Base-by-base conservation (phyloP, 1,140 invertebrate species). In the Drosophila funebris region DNA sequence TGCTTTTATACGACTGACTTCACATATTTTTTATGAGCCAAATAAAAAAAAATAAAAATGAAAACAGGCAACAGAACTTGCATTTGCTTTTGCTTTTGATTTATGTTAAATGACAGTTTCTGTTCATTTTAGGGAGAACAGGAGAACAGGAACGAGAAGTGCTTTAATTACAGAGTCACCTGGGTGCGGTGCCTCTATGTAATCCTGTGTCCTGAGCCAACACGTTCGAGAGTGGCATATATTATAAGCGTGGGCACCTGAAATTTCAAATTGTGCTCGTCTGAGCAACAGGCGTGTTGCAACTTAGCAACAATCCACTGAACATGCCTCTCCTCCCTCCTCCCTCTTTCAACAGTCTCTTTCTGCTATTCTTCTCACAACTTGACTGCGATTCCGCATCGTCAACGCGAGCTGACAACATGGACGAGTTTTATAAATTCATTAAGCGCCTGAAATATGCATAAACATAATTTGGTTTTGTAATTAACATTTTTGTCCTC, bases 401-500 rank as follows among this genome's bases (percentile, higher is more conserved):
- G 14, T 61, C 58, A 53, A 43, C 33, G 27, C 14, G 13, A n/a
- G n/a, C n/a, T n/a, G n/a, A n/a, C n/a, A n/a, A n/a, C n/a, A n/a
- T n/a, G n/a, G n/a, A 27, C 22, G 50, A 54, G 50, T 48, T 71
- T 61, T 66, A 36, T 71, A 71, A 66, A 66, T 71, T 71, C 61
- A 71, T 71, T 66, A 71, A 66, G 61, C 43, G 61, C 52, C 52
- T 66, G 43, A 66, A 66, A 66, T 71, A 71, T 71, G 68, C 68
- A 71, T 66, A 33, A 66, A 66, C 68, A 71, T 71, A 57, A 71
- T 71, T 71, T 50, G 52, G 52, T 71, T 64, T 64, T 66, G 61
- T 57, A 71, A 71, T 71, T 71, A 71, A 71, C 52, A 71, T 56
- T 56, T 48, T 36, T 48, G 20, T 7, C 16, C 39, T 13, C 20